A percentile compares a stretch with the other conserved stretches of the same genome.
These are phyloP conservation scores for Drosophila rhopaloa DNA, from an alignment of 1,140 invertebrate genomes.

Conservation along the genomic window DNA sequence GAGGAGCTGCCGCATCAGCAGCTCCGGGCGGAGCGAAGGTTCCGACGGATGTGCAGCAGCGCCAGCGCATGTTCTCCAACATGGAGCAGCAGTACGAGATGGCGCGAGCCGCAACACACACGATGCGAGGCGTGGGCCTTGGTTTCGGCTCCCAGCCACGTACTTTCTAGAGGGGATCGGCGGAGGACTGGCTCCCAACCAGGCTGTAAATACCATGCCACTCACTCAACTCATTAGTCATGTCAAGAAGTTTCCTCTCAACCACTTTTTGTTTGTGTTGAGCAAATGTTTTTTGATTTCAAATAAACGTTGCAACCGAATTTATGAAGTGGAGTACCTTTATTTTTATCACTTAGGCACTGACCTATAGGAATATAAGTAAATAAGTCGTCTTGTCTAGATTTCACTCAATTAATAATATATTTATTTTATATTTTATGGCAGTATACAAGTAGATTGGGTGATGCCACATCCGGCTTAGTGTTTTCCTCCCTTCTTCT, in stretches of 20 bases:
- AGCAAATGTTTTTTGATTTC: slow-evolving; percentile 34
- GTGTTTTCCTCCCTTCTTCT: too few relatives aligned
- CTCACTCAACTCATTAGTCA: slow-evolving; percentile 52
- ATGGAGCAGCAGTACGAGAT: slow-evolving; percentile 98
- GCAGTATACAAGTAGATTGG: too few relatives aligned
- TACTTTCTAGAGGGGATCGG: slow-evolving; percentile 50
- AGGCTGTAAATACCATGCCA: slow-evolving; percentile 62
- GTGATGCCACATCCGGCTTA: too few relatives aligned
- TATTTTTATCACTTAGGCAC: neutral
- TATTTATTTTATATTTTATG: too few relatives aligned
- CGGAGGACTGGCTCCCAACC: slow-evolving; percentile 2
- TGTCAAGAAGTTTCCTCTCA: slow-evolving; percentile 46
- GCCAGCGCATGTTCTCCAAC: slow-evolving; percentile 95
- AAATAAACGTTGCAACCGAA: slow-evolving; percentile 44
- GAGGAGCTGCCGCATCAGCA: slow-evolving; percentile 18
- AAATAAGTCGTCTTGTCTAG: too few relatives aligned
- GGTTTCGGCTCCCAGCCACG: slow-evolving; percentile 88
- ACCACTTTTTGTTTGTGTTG: slow-evolving; percentile 56
- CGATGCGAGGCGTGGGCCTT: slow-evolving; percentile 95
- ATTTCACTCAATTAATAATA: too few relatives aligned
- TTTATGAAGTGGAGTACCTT: neutral
- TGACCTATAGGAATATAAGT: too few relatives aligned
- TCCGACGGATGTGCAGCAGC: slow-evolving; percentile 89
- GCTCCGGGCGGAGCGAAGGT: slow-evolving; percentile 14
- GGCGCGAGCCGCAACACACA: slow-evolving; percentile 96